Conservation (phyloP, 2,888 invertebrate species). For the Neria commutata region DNA sequence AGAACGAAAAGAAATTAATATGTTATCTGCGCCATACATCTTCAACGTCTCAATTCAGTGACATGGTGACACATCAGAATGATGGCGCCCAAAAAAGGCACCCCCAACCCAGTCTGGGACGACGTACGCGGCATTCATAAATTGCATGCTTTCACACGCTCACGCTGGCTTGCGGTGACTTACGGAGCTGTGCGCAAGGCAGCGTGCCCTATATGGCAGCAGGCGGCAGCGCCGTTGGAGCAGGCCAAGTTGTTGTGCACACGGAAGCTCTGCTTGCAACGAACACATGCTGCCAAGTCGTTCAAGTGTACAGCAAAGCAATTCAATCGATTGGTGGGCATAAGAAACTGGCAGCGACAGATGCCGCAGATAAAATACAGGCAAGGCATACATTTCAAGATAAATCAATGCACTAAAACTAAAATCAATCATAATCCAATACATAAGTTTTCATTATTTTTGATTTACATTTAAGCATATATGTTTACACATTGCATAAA, state of each 20-base stretch:
- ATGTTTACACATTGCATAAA: no score
- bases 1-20: background rate
- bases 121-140: constrained; percentile 24
- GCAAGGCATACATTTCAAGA: no score
- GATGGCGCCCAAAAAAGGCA: background rate
- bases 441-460: no score
- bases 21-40: background rate
- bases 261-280: no score
- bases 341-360: no score
- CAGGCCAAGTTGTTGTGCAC: background rate
- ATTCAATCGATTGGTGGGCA: no score
- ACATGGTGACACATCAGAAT: background rate
- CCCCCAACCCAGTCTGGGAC: background rate
- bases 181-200: constrained; percentile 3
- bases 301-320: no score
- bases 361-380: no score
- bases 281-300: no score
- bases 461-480: no score
- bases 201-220: constrained; percentile 21
- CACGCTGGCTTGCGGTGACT: background rate
- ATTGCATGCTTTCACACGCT: constrained; percentile 33
- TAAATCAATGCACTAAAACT: no score
- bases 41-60: background rate
- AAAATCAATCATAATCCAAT: no score
- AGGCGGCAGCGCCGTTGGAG: background rate